Evolutionary conservation across 2,113 vertebrate genomes (phyloP).

Genomic region (Chunga burmeisteri): DNA sequence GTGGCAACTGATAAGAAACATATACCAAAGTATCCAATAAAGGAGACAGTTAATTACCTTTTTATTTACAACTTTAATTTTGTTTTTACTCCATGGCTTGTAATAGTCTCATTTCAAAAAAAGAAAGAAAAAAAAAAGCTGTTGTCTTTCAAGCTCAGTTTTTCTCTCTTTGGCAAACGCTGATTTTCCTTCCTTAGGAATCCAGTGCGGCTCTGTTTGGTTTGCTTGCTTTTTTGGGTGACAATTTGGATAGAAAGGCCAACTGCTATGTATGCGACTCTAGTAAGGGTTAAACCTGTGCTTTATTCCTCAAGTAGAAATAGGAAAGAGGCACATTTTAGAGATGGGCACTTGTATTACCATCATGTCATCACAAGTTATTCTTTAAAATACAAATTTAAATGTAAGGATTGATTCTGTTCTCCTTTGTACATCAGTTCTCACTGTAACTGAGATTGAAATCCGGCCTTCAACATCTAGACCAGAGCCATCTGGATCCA

Average conservation of each 20-base stretch:
- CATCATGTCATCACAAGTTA: not conserved
- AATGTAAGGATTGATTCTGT: not conserved
- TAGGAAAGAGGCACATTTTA: not conserved
- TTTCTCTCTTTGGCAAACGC: not conserved
- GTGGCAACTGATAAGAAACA: slow-evolving; percentile 53
- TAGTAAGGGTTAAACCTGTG: not conserved
- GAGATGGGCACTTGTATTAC: not conserved
- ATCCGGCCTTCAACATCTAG: not conserved
- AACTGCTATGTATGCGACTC: not conserved
- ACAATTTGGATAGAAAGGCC: not conserved
- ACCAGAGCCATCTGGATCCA: slow-evolving; percentile 19
- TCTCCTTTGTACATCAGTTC: not conserved
- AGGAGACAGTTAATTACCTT: slow-evolving; percentile 67
- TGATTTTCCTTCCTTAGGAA: not conserved
- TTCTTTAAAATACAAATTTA: slow-evolving; percentile 24
- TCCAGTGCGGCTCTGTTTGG: not conserved
- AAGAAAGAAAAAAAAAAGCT: not conserved
- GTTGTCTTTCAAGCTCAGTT: not conserved
- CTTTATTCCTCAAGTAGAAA: not conserved
- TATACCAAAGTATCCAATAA: slow-evolving; percentile 41
- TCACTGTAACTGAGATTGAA: not conserved
- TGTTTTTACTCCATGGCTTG: slow-evolving; percentile 33
- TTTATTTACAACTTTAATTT: slow-evolving; percentile 69
- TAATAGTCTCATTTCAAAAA: slow-evolving; percentile 31
- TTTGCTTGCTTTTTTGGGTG: not conserved